These are phyloP conservation scores for Ceyx cyanopectus DNA, from an alignment of 2,113 vertebrate genomes.

Conservation along the genomic window DNA sequence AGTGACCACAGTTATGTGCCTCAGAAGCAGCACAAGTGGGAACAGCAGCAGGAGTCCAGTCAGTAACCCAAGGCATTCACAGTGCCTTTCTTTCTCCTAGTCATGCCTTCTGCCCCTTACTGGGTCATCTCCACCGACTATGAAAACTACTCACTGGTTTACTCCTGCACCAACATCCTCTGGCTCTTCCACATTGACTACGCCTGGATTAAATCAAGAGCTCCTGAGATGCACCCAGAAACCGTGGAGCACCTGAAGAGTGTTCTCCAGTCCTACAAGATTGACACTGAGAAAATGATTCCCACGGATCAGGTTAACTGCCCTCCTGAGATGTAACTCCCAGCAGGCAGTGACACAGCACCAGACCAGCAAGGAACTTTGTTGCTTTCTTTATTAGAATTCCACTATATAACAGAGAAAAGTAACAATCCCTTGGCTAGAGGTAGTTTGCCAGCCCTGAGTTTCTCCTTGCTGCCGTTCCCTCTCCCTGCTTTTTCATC, in stretches of 20 bases:
- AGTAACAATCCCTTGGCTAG: background rate
- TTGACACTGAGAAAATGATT: constrained; percentile 83
- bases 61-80: background rate
- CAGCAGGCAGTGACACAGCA: background rate
- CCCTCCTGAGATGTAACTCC: constrained; percentile 62
- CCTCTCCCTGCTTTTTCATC: background rate
- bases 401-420: background rate
- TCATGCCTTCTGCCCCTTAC: constrained; percentile 87
- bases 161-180: constrained; percentile 89
- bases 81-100: constrained; percentile 62
- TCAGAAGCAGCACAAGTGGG: background rate
- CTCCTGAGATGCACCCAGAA: constrained; percentile 80
- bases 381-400: background rate
- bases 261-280: constrained; percentile 82
- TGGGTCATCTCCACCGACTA: constrained; percentile 94
- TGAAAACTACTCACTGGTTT: constrained; percentile 84
- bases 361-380: background rate
- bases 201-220: constrained; percentile 87
- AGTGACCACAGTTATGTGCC: background rate
- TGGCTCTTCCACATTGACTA: constrained; percentile 89
- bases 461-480: background rate
- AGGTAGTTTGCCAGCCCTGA: background rate
- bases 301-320: constrained; percentile 84
- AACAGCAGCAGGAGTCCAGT: background rate
- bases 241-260: constrained; percentile 80